Evolutionary conservation across 37 sponge, comb jelly and placozoan species (phyloP).

Genomic region (Bolinopsis microptera): DNA sequence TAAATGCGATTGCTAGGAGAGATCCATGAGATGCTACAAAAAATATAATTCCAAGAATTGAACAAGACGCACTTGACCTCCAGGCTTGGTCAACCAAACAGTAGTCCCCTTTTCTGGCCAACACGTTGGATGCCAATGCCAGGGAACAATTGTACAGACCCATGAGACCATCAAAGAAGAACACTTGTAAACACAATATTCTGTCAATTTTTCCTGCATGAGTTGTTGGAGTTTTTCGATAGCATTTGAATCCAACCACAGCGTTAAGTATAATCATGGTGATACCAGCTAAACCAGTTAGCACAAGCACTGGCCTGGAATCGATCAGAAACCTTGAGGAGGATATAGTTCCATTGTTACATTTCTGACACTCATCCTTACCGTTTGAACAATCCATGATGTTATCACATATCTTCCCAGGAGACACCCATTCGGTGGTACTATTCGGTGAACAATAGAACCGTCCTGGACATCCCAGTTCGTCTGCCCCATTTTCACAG

Average conservation of each 20-base stretch:
- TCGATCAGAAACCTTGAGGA: conserved; percentile 12
- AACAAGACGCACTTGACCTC: conserved; percentile 21
- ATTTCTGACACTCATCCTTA: conserved; percentile 22
- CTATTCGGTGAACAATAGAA: background rate
- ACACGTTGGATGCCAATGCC: background rate
- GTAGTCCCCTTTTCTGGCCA: background rate
- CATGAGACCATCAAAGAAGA: conserved; percentile 24
- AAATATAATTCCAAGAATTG: conserved; percentile 9
- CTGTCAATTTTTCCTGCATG: background rate
- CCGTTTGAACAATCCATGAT: conserved; percentile 45
- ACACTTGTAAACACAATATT: background rate
- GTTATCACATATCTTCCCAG: background rate
- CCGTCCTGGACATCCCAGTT: conserved; percentile 21
- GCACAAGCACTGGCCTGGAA: background rate
- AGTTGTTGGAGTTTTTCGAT: background rate
- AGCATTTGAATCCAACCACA: background rate
- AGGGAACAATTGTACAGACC: background rate
- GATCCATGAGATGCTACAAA: background rate
- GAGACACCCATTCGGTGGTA: background rate
- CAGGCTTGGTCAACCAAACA: background rate
- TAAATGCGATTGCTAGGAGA: background rate
- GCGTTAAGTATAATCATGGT: background rate
- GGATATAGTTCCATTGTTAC: background rate
- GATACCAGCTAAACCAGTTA: background rate
- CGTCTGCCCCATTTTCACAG: conserved; percentile 1